A percentile compares a stretch with the other conserved stretches of the same genome.
Conservation (phyloP, 1,140 invertebrate genomes). For the Hyles euphorbiae region DNA sequence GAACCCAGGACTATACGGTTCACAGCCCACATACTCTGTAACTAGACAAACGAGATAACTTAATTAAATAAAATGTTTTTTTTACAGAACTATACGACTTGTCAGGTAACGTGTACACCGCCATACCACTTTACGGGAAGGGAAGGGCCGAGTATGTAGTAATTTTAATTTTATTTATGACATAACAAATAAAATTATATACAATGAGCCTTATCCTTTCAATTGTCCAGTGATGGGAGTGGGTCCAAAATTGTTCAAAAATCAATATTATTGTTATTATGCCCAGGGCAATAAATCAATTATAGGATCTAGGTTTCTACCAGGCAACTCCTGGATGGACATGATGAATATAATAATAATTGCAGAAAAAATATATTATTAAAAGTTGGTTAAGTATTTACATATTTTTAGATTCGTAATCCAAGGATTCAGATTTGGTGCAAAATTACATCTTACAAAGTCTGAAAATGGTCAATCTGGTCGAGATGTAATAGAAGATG, state of each 20-base stretch:
- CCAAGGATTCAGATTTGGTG: slow-evolving; percentile 23
- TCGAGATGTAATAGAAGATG: slow-evolving; percentile 28
- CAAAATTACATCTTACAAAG: slow-evolving; percentile 25
- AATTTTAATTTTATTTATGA: background rate
- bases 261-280: no score
- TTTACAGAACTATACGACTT: slow-evolving; percentile 30
- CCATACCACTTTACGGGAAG: slow-evolving; percentile 33
- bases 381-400: background rate
- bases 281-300: no score
- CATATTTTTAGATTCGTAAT: slow-evolving; percentile 27
- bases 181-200: background rate
- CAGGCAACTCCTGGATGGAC: background rate
- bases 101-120: slow-evolving; percentile 25
- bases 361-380: no score
- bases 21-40: no score
- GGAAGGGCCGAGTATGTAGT: slow-evolving; percentile 30
- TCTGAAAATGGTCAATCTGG: slow-evolving; percentile 24
- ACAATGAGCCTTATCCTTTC: no score
- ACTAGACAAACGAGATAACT: background rate
- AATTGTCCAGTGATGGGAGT: no score
- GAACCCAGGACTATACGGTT: background rate
- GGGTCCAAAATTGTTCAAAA: no score
- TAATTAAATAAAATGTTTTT: slow-evolving; percentile 1
- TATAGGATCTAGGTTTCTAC: background rate
- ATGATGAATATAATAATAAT: background rate